Conservation (phyloP, 35 echinoderm and acorn worm species). For the Anneissia japonica region DNA sequence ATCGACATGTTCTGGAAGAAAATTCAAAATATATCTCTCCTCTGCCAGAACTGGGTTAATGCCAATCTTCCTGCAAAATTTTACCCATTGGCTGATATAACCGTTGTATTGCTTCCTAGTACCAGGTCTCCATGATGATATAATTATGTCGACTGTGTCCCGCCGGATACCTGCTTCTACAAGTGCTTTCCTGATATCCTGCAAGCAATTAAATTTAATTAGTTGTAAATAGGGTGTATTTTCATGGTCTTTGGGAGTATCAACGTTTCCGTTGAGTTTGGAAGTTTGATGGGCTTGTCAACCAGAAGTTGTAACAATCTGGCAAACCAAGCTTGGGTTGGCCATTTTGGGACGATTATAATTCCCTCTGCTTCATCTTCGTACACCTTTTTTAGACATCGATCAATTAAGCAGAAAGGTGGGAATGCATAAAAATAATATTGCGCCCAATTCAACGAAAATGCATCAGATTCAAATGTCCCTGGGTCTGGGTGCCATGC, state of each 20-base stretch:
- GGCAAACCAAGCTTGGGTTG: conserved; percentile 42
- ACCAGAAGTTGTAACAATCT: background rate
- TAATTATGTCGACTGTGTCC: too few relatives aligned
- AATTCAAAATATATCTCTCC: too few relatives aligned
- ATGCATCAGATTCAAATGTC: conserved; percentile 40
- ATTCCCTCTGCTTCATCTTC: conserved; percentile 26
- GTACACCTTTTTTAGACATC: conserved; percentile 25
- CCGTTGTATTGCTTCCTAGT: conserved; percentile 40
- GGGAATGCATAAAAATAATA: conserved; percentile 48
- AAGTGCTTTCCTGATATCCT: too few relatives aligned
- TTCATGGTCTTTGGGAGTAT: background rate
- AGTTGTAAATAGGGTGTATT: background rate
- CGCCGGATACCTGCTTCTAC: too few relatives aligned
- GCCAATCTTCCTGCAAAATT: too few relatives aligned
- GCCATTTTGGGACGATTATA: conserved; percentile 39
- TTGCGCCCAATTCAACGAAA: conserved; percentile 33
- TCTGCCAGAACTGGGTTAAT: too few relatives aligned
- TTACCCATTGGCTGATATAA: conserved; percentile 4
- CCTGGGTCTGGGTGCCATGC: conserved; percentile 55
- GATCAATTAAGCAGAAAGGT: conserved; percentile 11
- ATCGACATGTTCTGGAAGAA: too few relatives aligned
- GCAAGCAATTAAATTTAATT: background rate
- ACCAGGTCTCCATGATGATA: background rate
- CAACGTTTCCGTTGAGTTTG: background rate
- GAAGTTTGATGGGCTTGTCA: background rate